phyloP scores from a whole-genome alignment of 2,888 invertebrate species.

The Phytoseiulus persimilis region DNA sequence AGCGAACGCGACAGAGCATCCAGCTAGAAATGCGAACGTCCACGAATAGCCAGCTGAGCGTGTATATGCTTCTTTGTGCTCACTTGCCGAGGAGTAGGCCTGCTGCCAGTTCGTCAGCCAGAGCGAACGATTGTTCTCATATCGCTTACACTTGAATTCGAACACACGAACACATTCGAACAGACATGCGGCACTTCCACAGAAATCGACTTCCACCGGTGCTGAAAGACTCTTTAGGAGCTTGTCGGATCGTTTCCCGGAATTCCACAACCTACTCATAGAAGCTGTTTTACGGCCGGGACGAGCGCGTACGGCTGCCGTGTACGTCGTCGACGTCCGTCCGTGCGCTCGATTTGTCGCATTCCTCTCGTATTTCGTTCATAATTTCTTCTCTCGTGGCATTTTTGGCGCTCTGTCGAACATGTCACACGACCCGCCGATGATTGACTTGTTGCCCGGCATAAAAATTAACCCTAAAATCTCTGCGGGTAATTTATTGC shows the following conservation, averaged over 20 bases:
- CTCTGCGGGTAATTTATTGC: neutral
- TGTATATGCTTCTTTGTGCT: neutral
- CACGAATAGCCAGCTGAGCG: neutral
- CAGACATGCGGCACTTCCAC: neutral
- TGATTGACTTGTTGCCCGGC: neutral
- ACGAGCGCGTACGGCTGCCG: neutral
- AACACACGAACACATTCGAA: neutral
- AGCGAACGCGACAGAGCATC: neutral
- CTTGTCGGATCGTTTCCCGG: neutral
- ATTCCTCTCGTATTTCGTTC: neutral
- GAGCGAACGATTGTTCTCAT: neutral
- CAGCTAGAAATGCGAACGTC: neutral
- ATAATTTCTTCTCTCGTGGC: neutral
- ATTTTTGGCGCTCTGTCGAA: neutral
- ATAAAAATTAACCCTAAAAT: conserved; percentile 5
- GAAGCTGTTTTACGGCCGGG: neutral
- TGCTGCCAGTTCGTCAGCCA: neutral
- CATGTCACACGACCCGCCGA: neutral
- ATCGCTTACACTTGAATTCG: neutral
- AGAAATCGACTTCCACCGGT: neutral
- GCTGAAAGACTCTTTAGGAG: neutral
- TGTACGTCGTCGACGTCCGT: neutral
- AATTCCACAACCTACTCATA: neutral
- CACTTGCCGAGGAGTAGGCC: no score
- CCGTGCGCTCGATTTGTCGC: neutral